These are phyloP conservation scores for Epiblema foenella DNA, from an alignment of 2,888 invertebrate genomes.

Conservation along the genomic window DNA sequence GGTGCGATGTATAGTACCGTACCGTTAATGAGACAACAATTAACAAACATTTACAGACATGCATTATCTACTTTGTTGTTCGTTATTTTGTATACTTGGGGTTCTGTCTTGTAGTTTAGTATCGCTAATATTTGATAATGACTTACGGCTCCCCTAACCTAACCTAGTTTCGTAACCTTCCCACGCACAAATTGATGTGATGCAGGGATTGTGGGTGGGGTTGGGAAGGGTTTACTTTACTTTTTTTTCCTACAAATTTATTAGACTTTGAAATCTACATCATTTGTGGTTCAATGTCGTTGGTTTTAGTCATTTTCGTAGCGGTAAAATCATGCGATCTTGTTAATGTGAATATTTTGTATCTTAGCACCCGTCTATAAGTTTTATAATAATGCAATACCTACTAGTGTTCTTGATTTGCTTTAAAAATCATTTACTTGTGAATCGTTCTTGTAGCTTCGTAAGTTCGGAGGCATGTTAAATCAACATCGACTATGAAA, in stretches of 20 bases:
- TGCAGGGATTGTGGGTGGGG: no score
- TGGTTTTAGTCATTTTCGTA: no score
- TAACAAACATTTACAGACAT: not conserved
- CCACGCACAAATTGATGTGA: conserved; percentile 46
- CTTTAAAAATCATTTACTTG: not conserved
- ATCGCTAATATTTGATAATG: conserved; percentile 50
- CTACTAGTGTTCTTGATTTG: no score
- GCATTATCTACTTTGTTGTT: conserved; percentile 1
- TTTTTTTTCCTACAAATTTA: not conserved
- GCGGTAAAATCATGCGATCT: not conserved
- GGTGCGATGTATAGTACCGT: conserved; percentile 13
- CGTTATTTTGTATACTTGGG: not conserved
- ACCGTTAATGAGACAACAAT: conserved; percentile 25
- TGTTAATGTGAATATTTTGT: no score
- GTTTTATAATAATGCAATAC: no score
- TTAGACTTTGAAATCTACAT: conserved; percentile 2
- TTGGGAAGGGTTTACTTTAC: conserved; percentile 36
- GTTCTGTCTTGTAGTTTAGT: conserved; percentile 45
- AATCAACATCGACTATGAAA: not conserved
- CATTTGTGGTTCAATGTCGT: not conserved
- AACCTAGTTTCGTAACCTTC: conserved; percentile 43
- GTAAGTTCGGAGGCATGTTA: not conserved
- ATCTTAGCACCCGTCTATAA: no score
- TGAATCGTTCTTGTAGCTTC: not conserved
- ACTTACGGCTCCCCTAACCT: conserved; percentile 53